Conservation (phyloP, 2,113 vertebrate species). For the Panthera uncia region DNA sequence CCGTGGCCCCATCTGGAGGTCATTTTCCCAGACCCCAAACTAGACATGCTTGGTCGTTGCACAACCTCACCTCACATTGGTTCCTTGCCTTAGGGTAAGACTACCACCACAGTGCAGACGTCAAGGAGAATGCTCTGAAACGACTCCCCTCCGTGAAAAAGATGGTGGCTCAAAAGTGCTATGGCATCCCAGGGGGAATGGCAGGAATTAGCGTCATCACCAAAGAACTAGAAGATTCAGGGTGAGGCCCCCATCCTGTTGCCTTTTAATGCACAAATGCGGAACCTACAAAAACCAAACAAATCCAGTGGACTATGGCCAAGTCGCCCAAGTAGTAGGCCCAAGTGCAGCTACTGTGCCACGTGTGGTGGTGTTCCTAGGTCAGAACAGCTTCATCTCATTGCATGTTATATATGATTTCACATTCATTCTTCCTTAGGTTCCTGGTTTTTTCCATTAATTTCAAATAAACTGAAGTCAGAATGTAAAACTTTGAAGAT, state of each 20-base stretch:
- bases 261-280: not conserved
- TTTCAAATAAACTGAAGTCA: not conserved
- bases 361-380: rapidly evolving
- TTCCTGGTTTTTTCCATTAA: not conserved
- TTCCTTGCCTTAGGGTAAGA: not conserved
- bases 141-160: not conserved
- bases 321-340: not conserved
- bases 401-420: too few species aligned
- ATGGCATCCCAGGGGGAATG: rapidly evolving
- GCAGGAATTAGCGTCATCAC: not conserved
- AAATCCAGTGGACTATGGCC: not conserved
- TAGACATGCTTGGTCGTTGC: not conserved
- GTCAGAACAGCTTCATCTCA: not conserved
- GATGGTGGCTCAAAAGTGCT: not conserved
- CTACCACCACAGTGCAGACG: not conserved
- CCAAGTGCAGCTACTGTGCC: not conserved
- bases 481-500: not conserved
- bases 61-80: not conserved
- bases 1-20: not conserved
- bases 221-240: not conserved
- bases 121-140: not conserved
- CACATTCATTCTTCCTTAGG: not conserved
- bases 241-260: not conserved
- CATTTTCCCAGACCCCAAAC: not conserved
- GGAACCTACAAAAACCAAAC: not conserved